Percentiles rank a stretch among this genome's conserved stretches.
These are phyloP conservation scores for Bungarus multicinctus DNA, from an alignment of 2,113 vertebrate genomes.

Conservation along the genomic window DNA sequence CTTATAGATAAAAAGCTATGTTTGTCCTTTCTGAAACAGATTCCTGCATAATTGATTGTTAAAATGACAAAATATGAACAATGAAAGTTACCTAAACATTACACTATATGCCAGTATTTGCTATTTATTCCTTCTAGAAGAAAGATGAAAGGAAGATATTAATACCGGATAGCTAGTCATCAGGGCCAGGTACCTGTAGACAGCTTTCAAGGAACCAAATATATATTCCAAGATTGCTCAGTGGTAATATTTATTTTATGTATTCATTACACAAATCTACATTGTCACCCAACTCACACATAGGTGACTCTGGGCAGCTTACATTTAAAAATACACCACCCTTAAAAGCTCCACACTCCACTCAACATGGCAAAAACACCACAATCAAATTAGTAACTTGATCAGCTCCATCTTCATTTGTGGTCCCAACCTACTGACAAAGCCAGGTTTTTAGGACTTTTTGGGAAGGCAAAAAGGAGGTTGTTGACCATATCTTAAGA, in stretches of 20 bases:
- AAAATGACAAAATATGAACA: neutral
- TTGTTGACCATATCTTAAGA: neutral
- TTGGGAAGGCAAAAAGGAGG: neutral
- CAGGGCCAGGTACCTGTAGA: too few relatives aligned
- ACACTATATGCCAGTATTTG: neutral
- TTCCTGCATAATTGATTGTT: neutral
- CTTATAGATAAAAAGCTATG: neutral
- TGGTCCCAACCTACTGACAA: neutral
- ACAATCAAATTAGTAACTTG: neutral
- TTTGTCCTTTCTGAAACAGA: neutral
- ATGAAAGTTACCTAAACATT: neutral
- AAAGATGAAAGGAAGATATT: neutral
- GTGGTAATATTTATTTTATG: neutral
- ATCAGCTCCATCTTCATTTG: neutral
- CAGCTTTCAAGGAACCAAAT: neutral
- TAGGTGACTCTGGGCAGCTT: neutral
- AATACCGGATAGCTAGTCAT: neutral
- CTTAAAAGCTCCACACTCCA: neutral
- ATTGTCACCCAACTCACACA: neutral
- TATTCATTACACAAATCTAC: neutral
- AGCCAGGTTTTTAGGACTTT: neutral
- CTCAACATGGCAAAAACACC: neutral
- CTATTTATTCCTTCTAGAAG: neutral
- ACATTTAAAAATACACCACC: neutral
- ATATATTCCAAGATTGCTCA: neutral